These are phyloP conservation scores for Anoplolepis gracilipes DNA, from an alignment of 1,140 invertebrate species.

Conservation along the genomic window DNA sequence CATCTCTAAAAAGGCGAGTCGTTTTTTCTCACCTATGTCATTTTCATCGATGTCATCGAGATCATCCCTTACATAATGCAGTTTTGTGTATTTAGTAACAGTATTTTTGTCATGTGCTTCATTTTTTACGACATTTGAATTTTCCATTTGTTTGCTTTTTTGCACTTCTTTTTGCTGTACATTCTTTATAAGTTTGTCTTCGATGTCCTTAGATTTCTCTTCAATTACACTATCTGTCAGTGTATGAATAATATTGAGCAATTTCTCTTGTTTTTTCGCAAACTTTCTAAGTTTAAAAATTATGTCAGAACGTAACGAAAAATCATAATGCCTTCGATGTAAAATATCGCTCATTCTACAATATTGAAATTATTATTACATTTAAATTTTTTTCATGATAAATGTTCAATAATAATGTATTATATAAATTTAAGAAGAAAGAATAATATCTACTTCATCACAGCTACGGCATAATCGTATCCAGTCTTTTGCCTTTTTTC, in stretches of 20 bases:
- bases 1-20: slow-evolving; percentile 94
- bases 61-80: slow-evolving; percentile 88
- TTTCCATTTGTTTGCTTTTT: slow-evolving; percentile 35
- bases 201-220: slow-evolving; percentile 83
- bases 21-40: slow-evolving; percentile 90
- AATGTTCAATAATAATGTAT: slow-evolving; percentile 13
- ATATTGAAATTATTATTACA: not conserved
- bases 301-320: slow-evolving; percentile 87
- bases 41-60: slow-evolving; percentile 91
- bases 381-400: not conserved
- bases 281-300: slow-evolving; percentile 88
- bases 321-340: slow-evolving; percentile 89
- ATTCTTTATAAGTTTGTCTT: not conserved
- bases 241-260: slow-evolving; percentile 88
- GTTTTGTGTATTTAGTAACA: slow-evolving; percentile 65
- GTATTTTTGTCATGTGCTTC: slow-evolving; percentile 82
- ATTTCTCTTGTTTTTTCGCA: slow-evolving; percentile 87
- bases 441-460: slow-evolving; percentile 89
- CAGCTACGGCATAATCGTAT: slow-evolving; percentile 90
- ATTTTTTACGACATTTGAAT: not conserved
- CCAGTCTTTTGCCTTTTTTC: slow-evolving; percentile 88
- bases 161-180: not conserved
- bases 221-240: slow-evolving; percentile 88
- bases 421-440: not conserved
- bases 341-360: slow-evolving; percentile 90